These are phyloP conservation scores for Brachionus plicatilis DNA, from an alignment of 1,140 invertebrate genomes.

Conservation along the genomic window DNA sequence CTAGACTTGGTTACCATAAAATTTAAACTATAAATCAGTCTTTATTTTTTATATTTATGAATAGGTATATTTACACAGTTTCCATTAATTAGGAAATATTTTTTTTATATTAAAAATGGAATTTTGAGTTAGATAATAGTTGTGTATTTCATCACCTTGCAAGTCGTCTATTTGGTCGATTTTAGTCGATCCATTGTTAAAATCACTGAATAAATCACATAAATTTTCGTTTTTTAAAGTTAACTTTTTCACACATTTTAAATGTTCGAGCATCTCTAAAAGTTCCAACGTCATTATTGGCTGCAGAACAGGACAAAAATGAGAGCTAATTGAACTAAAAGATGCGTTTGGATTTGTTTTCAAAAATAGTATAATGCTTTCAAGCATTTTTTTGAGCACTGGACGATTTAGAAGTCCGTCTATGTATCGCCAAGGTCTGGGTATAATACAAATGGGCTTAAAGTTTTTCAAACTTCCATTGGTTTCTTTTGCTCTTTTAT, in stretches of 20 bases:
- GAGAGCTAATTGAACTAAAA: not conserved
- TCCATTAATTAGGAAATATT: not conserved
- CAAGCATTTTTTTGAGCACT: slow-evolving; percentile 31
- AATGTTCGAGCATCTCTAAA: slow-evolving; percentile 7
- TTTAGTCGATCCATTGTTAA: not conserved
- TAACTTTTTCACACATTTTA: slow-evolving; percentile 23
- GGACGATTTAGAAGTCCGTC: slow-evolving; percentile 18
- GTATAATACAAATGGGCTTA: slow-evolving; percentile 35
- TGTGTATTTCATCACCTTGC: not conserved
- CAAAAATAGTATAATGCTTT: slow-evolving; percentile 7
- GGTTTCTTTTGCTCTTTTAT: not conserved
- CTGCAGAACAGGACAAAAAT: slow-evolving; percentile 36
- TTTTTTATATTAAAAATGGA: slow-evolving; percentile 35
- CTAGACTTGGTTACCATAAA: too few species aligned
- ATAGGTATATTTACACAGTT: not conserved
- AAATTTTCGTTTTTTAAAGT: not conserved
- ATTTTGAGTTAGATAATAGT: not conserved
- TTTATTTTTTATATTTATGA: not conserved
- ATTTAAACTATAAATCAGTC: not conserved
- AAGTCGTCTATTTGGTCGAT: not conserved
- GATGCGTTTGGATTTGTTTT: slow-evolving; percentile 21
- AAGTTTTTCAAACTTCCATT: not conserved
- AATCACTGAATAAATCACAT: slow-evolving; percentile 31
- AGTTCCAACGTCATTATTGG: slow-evolving; percentile 34
- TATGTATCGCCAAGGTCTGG: slow-evolving; percentile 29